phyloP scores from a whole-genome alignment of 1,140 invertebrate species.

The Asobara japonica region DNA sequence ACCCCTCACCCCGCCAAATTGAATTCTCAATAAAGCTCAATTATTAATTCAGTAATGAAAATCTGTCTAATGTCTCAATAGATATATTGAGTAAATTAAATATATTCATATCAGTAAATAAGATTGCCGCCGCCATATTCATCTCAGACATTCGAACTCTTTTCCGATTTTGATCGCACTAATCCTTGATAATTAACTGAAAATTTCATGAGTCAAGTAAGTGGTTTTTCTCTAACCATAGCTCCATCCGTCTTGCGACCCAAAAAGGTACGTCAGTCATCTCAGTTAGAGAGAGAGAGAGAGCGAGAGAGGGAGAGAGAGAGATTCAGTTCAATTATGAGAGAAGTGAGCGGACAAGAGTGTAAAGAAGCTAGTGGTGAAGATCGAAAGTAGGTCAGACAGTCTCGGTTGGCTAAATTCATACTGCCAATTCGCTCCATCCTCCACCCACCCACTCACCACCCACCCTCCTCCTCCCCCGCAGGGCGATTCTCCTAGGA shows the following conservation, averaged over 20 bases:
- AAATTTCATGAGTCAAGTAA: constrained; percentile 1
- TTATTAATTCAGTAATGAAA: no score
- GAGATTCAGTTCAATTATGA: background rate
- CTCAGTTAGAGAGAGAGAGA: background rate
- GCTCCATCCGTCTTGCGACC: background rate
- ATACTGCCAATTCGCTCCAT: constrained; percentile 8
- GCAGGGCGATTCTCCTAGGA: background rate
- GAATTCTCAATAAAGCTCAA: no score
- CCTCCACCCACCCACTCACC: background rate
- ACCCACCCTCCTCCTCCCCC: background rate
- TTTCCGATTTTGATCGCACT: constrained; percentile 10
- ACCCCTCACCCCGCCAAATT: no score
- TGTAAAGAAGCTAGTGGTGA: constrained; percentile 23
- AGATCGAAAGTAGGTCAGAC: constrained; percentile 31
- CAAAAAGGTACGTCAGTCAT: background rate
- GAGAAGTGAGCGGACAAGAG: background rate
- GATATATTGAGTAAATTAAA: background rate
- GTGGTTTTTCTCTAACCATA: background rate
- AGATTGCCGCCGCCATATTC: constrained; percentile 4
- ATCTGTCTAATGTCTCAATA: no score
- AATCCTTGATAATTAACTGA: constrained; percentile 15
- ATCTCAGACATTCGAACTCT: constrained; percentile 27
- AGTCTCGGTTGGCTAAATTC: constrained; percentile 35
- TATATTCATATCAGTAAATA: background rate
- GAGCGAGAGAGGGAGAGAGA: background rate